Conservation (phyloP, 35 echinoderm and acorn worm genomes). For the Anneissia japonica region DNA sequence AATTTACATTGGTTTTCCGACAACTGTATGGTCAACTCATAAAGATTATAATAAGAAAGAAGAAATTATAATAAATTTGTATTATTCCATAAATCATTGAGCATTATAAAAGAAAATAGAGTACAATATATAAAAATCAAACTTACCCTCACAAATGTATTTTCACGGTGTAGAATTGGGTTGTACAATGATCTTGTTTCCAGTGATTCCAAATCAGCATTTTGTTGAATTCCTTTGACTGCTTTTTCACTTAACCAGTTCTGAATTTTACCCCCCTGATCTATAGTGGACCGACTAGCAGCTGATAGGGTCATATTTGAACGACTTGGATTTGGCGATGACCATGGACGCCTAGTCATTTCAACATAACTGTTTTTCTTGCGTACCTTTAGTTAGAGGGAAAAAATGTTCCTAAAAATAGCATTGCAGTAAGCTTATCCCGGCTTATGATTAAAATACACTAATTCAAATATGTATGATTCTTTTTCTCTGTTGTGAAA, state of each 20-base stretch:
- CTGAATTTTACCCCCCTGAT: conserved; percentile 79
- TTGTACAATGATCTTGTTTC: conserved; percentile 95
- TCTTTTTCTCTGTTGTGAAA: too few species aligned
- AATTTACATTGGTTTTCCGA: too few species aligned
- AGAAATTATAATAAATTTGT: too few species aligned
- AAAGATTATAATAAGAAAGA: too few species aligned
- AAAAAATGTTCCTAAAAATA: too few species aligned
- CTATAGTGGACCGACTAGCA: conserved; percentile 64
- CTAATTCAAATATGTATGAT: not conserved
- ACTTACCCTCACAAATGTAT: conserved; percentile 94
- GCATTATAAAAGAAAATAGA: too few species aligned
- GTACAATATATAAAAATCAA: too few species aligned
- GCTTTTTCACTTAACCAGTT: conserved; percentile 95
- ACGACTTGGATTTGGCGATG: conserved; percentile 54
- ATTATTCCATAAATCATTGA: too few species aligned
- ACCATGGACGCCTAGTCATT: conserved; percentile 69
- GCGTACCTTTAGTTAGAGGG: too few species aligned
- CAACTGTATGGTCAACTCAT: too few species aligned
- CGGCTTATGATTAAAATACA: not conserved
- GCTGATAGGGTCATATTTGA: conserved; percentile 62
- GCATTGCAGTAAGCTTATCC: too few species aligned
- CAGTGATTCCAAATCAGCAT: conserved; percentile 82
- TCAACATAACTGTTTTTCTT: not conserved
- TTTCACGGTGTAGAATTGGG: conserved; percentile 79
- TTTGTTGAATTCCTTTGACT: conserved; percentile 80